Base-by-base conservation (phyloP, 2,113 vertebrate species). In the Hemibagrus wyckioides region DNA sequence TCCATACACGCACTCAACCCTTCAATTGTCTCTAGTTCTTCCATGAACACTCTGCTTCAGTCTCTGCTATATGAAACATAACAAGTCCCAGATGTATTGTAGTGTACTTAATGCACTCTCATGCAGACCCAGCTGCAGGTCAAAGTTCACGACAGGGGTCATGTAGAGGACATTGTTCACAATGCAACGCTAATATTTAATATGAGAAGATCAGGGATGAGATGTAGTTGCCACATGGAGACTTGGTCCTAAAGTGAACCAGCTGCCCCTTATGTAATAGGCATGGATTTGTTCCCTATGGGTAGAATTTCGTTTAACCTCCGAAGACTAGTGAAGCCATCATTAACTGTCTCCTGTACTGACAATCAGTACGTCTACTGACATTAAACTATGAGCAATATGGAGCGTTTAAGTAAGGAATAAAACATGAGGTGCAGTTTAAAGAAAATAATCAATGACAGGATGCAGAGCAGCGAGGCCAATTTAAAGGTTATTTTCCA, bases 281-380 rank as follows among this genome's bases (percentile, higher is more conserved):
- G 59, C 13, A 39, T 82, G 25, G 2, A 28, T 41, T 25, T 50
- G 14, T 30, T 52, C 44, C 44, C 48, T 17, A 23, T 9, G 13
- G 28, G 54, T 92, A 90, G 92, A 94, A 94, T 94, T 94, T 94
- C 85, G 92, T 93, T 93, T 94, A 91, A 92, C 92, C 91, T 93
- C 69, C 80, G 30, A 57, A 86, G 89, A 90, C 92, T 92, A 89
- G 90, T 91, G 91, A 91, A 93, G 91, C 91, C 88, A 91, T 54
- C 80, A 88, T 86, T 88, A 76, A 86, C 28, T 33, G 76, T 65
- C 50, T 67, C 44, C 61, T 19, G 13, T n/a, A 36, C 1, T 56
- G 33, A 54, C 52, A 2, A 80, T 33, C 17, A 80, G 8, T 59
- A 67, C 44, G 41, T 81, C 39, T 25, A 44, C 23, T 25, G 48